Evolutionary conservation across 2,797 vertebrate species (phyloP).

Genomic region (Euphonia xanthogaster): DNA sequence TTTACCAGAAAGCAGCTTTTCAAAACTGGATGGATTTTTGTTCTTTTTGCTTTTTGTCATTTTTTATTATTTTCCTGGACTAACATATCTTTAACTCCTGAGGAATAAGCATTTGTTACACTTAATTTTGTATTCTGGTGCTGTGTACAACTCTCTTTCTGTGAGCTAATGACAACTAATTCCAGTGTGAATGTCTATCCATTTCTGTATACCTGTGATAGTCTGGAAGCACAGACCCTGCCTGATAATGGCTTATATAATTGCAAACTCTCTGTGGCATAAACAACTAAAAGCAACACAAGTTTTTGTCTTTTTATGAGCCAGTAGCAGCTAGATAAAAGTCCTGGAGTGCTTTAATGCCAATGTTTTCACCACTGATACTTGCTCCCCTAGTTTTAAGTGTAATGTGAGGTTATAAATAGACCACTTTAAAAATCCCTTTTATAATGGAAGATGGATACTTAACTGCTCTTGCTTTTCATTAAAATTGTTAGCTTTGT

Average conservation of each 20-base stretch:
- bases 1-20: not conserved
- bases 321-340: not conserved
- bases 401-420: not conserved
- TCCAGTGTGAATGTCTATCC: not conserved
- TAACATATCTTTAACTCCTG: not conserved
- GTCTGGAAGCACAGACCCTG: not conserved
- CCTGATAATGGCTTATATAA: not conserved
- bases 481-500: not conserved
- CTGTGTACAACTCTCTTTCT: not conserved
- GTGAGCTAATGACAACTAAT: not conserved
- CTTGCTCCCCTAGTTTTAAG: not conserved
- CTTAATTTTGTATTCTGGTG: not conserved
- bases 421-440: not conserved
- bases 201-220: not conserved
- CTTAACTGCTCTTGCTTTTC: not conserved
- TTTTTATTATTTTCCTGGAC: not conserved
- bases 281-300: not conserved
- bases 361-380: not conserved
- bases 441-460: not conserved
- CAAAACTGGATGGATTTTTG: not conserved
- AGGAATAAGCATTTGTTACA: not conserved
- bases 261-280: not conserved
- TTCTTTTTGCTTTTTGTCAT: rapidly evolving
- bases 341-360: not conserved
- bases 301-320: not conserved